Base-by-base conservation (phyloP, 2,113 vertebrate species). In the Symphodus melops region DNA sequence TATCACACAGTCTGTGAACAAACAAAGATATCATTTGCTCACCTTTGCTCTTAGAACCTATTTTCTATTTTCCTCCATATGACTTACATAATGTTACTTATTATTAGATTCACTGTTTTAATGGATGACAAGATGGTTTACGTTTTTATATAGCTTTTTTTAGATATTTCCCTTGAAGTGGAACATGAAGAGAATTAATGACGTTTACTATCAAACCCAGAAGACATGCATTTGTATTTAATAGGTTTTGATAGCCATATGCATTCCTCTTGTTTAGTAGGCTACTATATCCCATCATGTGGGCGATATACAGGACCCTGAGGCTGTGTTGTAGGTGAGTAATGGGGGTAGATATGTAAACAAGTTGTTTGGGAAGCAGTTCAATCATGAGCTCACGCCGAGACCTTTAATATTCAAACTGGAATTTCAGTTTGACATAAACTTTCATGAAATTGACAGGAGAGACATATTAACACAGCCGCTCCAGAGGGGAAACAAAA, bases 311-410 rank as follows among this genome's bases (percentile, higher is more conserved):
- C 72, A 72, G 44, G 39, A 54, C 90, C 91, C 84, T 33, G 49
- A 86, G 91, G 90, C 73, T 71, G 67, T 73, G 58, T 59, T 72
- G 58, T 75, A 53, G 79, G 82, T 89, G 86, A 92, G 85, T 89
- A 86, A 93, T 92, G 82, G 87, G 67, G 75, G 67, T 25, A 54
- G 72, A 86, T 88, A 92, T 91, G 84, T 89, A 90, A 94, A 90
- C 85, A 88, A 84, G 60, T 63, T 28, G 52, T 86, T 68, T 44
- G 25, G 78, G 80, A 82, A 82, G 84, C 69, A 74, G 79, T 86
- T 91, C 84, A 87, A 82, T 92, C 88, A 84, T 54, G 4, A 72
- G 49, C 72, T 83, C 59, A 73, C 10, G 57, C 65, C 63, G 62
- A 79, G 69, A 75, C 65, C 77, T 90, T 88, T 88, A 79, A 88